These are phyloP conservation scores for Eulacestoma nigropectus DNA, from an alignment of 2,113 vertebrate genomes.

Conservation along the genomic window DNA sequence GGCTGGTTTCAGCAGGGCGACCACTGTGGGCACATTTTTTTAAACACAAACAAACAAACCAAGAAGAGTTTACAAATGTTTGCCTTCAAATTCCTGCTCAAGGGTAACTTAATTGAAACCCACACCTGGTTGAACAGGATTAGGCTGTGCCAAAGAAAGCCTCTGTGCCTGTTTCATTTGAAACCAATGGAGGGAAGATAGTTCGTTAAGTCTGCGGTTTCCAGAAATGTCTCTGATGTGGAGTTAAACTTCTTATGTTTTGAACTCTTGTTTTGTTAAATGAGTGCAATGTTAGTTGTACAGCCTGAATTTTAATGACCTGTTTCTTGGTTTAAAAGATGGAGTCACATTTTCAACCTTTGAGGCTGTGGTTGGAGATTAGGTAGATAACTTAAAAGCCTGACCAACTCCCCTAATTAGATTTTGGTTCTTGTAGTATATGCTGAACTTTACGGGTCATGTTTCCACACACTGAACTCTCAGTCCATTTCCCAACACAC, in stretches of 20 bases:
- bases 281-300: not conserved
- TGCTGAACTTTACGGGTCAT: not conserved
- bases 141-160: not conserved
- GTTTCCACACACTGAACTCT: not conserved
- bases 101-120: not conserved
- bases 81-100: not conserved
- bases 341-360: not conserved
- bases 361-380: not conserved
- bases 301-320: not conserved
- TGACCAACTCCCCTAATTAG: not conserved
- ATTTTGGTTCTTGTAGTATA: not conserved
- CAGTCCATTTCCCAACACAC: not conserved
- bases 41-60: not conserved
- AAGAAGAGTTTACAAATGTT: not conserved
- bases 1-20: not conserved
- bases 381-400: not conserved
- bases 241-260: not conserved
- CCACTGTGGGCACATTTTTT: not conserved
- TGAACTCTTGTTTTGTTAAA: slow-evolving; percentile 1
- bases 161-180: not conserved
- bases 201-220: not conserved
- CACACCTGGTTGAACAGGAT: not conserved
- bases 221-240: slow-evolving; percentile 21
- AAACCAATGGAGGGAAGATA: not conserved
- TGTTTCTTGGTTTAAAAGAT: not conserved